Base-by-base conservation (phyloP, 2,888 invertebrate species). In the Syrista parreyssii region DNA sequence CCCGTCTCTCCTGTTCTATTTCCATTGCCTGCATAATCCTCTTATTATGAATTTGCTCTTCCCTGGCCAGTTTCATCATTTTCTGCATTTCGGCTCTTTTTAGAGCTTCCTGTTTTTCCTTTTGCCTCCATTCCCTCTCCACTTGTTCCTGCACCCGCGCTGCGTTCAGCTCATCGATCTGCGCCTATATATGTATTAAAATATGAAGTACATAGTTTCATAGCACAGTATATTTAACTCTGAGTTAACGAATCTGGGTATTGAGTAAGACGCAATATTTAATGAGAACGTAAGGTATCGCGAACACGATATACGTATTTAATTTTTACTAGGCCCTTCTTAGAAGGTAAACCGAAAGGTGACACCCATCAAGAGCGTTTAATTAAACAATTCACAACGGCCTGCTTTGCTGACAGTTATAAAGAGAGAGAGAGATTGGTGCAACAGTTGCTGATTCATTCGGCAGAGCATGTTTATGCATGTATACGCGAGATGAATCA, bases 121-220 rank as follows among this genome's bases (percentile, higher is more conserved):
- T 93, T 15, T 93, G 92, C 1, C 96, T 92, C 94, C 95, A 96
- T 84, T 95, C 94, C 15, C 95, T 92, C 87, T 96, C 96, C 33
- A 95, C 95, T 86, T 94, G 93, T 85, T 94, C 94, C 83, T 93
- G 93, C 15, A 93, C 88, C 68, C 93, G 90, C 32, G 92, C 84
- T 0, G 93, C 93, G 80, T 93, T 93, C 82, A 93, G 85, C 84
- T 93, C 93, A 75, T 94, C 93, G 78, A 92, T 89, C 68, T 93
- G 91, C 0, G 93, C 93, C 88, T 94, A 6, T 23, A 36, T 12
- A 36, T 12, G 15, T 40, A 23, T 23, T 0, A 40, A 23, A 40
- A 40, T 40, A 40, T 9, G 23, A 23, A 40, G 55, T 55, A 23
- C 23, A 55, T 2, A 0, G 9, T 55, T 55, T 23, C 40, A 55